Conservation (phyloP, 2,113 vertebrate species). For the Apodemus speciosus region DNA sequence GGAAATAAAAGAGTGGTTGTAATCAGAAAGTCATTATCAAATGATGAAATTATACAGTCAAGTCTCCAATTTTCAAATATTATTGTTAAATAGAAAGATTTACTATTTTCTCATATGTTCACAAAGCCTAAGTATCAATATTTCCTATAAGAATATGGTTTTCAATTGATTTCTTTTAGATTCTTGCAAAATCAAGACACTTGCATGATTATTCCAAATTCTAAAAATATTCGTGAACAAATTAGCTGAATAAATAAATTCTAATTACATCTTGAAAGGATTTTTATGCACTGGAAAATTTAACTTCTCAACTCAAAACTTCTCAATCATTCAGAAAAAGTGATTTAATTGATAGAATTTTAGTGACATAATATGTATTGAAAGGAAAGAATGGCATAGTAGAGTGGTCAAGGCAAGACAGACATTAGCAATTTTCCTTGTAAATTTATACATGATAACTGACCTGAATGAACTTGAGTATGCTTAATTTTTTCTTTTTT, state of each 20-base stretch:
- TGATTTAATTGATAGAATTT: not conserved
- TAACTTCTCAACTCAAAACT: conserved; percentile 8
- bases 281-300: not conserved
- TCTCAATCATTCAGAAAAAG: not conserved
- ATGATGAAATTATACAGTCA: not conserved
- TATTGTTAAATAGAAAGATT: not conserved
- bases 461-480: not conserved
- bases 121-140: not conserved
- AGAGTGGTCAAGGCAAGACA: not conserved
- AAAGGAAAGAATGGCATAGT: not conserved
- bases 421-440: not conserved
- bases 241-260: not conserved
- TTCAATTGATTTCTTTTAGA: not conserved
- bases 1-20: not conserved
- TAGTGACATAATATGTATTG: not conserved
- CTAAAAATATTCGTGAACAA: not conserved
- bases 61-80: not conserved
- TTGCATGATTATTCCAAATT: not conserved
- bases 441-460: conserved; percentile 18
- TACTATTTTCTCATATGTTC: not conserved
- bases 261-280: not conserved
- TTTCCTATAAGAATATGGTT: not conserved
- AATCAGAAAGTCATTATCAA: not conserved
- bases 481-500: conserved; percentile 12
- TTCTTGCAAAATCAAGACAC: not conserved